These are phyloP conservation scores for Rhagoletis zephyria DNA, from an alignment of 1,140 invertebrate genomes.

Conservation along the genomic window DNA sequence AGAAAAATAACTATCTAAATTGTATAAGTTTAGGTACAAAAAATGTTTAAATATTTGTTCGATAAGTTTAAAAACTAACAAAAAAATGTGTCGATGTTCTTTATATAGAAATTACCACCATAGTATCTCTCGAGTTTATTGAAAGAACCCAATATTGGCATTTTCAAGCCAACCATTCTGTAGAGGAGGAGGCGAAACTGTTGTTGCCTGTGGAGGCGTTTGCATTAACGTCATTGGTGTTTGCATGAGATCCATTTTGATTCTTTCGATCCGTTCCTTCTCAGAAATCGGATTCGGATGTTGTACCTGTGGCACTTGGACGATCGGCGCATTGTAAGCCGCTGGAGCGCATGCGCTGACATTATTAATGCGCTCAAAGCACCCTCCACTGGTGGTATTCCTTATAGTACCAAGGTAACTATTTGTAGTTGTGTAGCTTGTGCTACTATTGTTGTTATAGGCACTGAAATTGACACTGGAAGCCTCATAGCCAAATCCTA, in stretches of 20 bases:
- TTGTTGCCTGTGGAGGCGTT: background rate
- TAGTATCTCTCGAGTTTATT: background rate
- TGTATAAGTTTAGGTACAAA: too few species aligned
- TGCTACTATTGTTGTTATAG: background rate
- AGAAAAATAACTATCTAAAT: too few species aligned
- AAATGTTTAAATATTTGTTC: too few species aligned
- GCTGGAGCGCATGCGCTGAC: background rate
- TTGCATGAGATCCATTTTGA: constrained; percentile 35
- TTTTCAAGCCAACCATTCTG: background rate
- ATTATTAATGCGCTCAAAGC: constrained; percentile 12
- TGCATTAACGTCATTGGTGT: background rate
- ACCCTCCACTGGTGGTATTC: background rate
- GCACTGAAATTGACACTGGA: background rate
- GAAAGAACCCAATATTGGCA: constrained; percentile 8
- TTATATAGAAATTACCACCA: background rate
- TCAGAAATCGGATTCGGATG: background rate
- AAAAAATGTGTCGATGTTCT: too few species aligned
- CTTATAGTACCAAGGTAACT: background rate
- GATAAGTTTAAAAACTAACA: too few species aligned
- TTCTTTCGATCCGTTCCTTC: constrained; percentile 21
- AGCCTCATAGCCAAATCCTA: background rate
- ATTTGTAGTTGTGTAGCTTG: background rate
- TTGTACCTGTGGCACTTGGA: background rate
- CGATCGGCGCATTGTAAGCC: background rate
- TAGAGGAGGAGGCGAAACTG: too few species aligned